Evolutionary conservation across 2,797 vertebrate genomes (phyloP).

Genomic region (Columba guinea): DNA sequence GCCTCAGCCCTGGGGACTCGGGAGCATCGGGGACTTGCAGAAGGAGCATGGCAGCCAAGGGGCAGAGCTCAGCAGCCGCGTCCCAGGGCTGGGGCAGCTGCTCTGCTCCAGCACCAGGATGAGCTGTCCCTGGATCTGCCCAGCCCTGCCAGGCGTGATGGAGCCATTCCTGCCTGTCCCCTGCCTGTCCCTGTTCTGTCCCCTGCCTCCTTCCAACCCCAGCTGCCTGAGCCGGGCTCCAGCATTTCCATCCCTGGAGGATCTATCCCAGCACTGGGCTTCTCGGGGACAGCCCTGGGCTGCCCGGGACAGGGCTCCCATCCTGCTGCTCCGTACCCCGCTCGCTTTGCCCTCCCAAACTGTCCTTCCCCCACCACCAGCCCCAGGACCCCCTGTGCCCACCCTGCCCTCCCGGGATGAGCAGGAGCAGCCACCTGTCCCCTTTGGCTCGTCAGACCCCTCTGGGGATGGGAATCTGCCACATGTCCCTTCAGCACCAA

Average conservation of each 20-base stretch:
- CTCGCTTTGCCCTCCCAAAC: background rate
- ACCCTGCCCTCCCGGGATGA: background rate
- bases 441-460: accelerated
- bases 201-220: background rate
- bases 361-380: accelerated
- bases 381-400: background rate
- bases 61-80: accelerated
- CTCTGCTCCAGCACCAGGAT: background rate
- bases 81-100: background rate
- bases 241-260: too few species aligned
- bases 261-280: too few species aligned
- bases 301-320: background rate
- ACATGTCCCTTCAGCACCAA: background rate
- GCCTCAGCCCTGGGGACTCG: background rate
- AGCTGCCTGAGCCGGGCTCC: background rate
- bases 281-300: too few species aligned
- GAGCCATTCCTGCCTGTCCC: background rate
- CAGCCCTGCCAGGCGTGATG: background rate
- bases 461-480: background rate
- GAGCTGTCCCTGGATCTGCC: background rate
- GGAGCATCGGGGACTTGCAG: background rate
- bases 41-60: background rate
- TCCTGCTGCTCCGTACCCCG: accelerated
- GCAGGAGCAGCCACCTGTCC: background rate
- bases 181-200: background rate